Conservation (phyloP, 2,113 vertebrate species). For the Rousettus leschenaultii region DNA sequence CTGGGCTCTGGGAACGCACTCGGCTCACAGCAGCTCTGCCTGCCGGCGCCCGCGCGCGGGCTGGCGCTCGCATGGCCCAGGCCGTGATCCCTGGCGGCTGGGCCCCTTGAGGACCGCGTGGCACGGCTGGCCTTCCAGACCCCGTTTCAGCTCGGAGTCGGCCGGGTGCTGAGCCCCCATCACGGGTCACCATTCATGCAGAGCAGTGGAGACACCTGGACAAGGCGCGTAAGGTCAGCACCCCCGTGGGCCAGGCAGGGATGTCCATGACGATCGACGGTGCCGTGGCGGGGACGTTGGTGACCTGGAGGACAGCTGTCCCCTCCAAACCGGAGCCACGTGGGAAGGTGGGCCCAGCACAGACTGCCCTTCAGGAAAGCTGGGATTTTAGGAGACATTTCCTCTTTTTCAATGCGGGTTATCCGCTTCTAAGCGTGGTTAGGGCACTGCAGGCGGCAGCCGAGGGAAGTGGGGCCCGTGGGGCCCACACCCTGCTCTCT, state of each 20-base stretch:
- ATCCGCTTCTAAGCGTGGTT: rapidly evolving
- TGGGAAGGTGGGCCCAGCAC: not conserved
- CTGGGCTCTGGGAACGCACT: not conserved
- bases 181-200: rapidly evolving
- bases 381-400: not conserved
- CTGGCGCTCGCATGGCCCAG: too few species aligned
- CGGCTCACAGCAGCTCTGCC: not conserved
- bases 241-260: not conserved
- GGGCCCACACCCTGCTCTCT: not conserved
- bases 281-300: rapidly evolving
- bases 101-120: rapidly evolving
- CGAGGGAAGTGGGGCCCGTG: rapidly evolving
- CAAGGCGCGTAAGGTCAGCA: not conserved
- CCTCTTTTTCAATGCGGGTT: not conserved
- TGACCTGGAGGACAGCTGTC: rapidly evolving
- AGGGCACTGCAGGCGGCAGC: rapidly evolving
- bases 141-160: too few species aligned
- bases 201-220: rapidly evolving
- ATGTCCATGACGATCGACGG: rapidly evolving
- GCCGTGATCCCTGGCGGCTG: not conserved
- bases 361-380: not conserved
- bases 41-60: rapidly evolving
- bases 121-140: rapidly evolving
- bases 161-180: too few species aligned
- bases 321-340: not conserved